Evolutionary conservation across 1,140 invertebrate genomes (phyloP).

Genomic region (Paraescarpia echinospica): DNA sequence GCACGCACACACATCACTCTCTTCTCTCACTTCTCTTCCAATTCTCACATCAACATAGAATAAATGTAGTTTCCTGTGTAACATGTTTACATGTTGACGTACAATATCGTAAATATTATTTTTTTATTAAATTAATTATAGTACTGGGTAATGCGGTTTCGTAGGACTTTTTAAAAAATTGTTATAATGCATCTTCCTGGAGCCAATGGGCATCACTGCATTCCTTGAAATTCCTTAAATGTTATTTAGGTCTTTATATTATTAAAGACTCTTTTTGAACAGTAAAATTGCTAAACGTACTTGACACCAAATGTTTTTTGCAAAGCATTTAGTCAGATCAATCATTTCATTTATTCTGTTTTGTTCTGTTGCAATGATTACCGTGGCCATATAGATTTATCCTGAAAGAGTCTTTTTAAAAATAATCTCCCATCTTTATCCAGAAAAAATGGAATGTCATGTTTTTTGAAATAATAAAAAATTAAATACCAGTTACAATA

Average conservation of each 20-base stretch:
- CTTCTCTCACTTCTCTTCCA: no score
- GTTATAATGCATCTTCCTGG: background rate
- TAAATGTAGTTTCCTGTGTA: background rate
- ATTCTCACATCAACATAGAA: background rate
- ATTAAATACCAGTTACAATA: no score
- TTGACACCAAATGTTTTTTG: background rate
- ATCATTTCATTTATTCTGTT: background rate
- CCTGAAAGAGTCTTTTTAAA: background rate
- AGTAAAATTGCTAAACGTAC: background rate
- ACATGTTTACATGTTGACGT: background rate
- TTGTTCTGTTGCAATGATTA: background rate
- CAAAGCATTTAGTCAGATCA: background rate
- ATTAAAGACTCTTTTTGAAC: background rate
- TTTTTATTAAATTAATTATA: no score
- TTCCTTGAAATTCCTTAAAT: background rate
- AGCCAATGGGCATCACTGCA: background rate
- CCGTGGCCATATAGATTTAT: background rate
- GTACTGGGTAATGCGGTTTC: no score
- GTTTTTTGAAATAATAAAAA: no score
- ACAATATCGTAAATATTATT: background rate
- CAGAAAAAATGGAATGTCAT: no score
- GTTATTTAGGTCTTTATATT: background rate
- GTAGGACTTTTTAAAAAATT: no score
- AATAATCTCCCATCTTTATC: background rate
- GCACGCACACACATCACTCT: no score